Evolutionary conservation across 1,140 invertebrate genomes (phyloP).

Genomic region (Goniozus legneri): DNA sequence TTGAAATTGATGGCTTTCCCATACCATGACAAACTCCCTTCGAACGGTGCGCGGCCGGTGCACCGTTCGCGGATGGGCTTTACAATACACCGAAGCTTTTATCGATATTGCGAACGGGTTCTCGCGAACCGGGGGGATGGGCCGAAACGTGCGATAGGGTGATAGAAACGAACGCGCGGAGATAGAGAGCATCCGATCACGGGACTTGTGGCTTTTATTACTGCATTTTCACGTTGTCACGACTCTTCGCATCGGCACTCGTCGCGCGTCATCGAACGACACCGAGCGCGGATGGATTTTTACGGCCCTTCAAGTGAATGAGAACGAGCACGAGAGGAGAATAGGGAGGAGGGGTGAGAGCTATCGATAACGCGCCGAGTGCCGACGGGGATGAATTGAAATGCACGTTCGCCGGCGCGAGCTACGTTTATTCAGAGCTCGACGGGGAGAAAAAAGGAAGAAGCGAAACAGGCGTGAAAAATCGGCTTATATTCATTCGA

Average conservation of each 20-base stretch:
- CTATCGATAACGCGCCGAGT: conserved; percentile 10
- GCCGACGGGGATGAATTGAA: neutral
- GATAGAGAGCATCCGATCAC: conserved; percentile 7
- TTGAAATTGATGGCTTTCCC: conserved; percentile 58
- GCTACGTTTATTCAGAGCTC: too few relatives aligned
- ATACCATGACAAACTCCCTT: conserved; percentile 53
- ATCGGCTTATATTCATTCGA: too few relatives aligned
- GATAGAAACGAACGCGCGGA: too few relatives aligned
- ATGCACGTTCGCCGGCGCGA: too few relatives aligned
- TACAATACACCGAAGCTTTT: conserved; percentile 52
- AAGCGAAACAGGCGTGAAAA: too few relatives aligned
- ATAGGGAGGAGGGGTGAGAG: neutral
- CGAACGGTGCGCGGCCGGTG: conserved; percentile 26
- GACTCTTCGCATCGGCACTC: conserved; percentile 44
- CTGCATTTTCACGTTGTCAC: conserved; percentile 55
- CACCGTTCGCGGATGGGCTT: conserved; percentile 46
- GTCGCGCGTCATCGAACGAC: conserved; percentile 46
- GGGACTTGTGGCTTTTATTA: conserved; percentile 50
- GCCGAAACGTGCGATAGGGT: neutral
- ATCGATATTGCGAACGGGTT: conserved; percentile 47
- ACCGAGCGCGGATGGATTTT: too few relatives aligned
- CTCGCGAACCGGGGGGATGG: neutral
- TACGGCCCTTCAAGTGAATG: too few relatives aligned
- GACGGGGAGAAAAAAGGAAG: too few relatives aligned
- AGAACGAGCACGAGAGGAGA: neutral